Base-by-base conservation (phyloP, 2,797 vertebrate species). In the Danio jaintianensis region DNA sequence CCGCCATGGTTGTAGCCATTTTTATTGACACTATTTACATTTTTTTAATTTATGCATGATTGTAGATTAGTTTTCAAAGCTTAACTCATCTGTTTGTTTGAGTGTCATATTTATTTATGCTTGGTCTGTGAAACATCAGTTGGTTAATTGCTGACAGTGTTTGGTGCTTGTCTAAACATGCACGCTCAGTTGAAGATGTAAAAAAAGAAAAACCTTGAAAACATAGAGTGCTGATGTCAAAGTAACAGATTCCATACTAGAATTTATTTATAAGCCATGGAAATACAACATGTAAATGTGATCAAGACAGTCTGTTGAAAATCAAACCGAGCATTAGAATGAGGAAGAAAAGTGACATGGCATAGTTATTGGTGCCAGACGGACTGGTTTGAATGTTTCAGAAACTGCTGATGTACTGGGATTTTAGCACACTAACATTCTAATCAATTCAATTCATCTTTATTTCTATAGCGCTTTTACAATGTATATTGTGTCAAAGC, bases 111-210 rank as follows among this genome's bases (percentile, higher is more conserved):
- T 50, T 38, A 59, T 16, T 12, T n/a, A 58, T 29, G 53, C 64
- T 52, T 70, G 55, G 4, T 50, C 16, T 59, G 43, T 68, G 22
- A 38, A 29, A 45, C 40, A 58, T 58, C 2, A 2, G 3, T n/a
- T 0, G 0, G 12, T 69, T 38, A 11, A 15, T 63, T 4, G 18
- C 7, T 58, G 50, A 50, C 66, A 42, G 75, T 78, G 22, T 56
- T 67, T 48, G 75, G 10, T 78, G 52, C 52, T 78, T 47, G 15
- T 56, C 52, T 71, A 15, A 56, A 42, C n/a, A 56, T 71, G 7
- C 52, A 56, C 40, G 36, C 11, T 13, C 15, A 69, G 22, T 36
- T 59, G 36, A 5, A 52, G 10, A 69, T 38, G 66, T 68, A 7
- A n/a, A 67, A 67, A 29, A 11, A 29, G 29, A 7, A 66, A 15